Percentiles rank a stretch among this genome's conserved stretches.
These are phyloP conservation scores for Alexandromys oeconomus DNA, from an alignment of 2,797 vertebrate genomes.

Conservation along the genomic window DNA sequence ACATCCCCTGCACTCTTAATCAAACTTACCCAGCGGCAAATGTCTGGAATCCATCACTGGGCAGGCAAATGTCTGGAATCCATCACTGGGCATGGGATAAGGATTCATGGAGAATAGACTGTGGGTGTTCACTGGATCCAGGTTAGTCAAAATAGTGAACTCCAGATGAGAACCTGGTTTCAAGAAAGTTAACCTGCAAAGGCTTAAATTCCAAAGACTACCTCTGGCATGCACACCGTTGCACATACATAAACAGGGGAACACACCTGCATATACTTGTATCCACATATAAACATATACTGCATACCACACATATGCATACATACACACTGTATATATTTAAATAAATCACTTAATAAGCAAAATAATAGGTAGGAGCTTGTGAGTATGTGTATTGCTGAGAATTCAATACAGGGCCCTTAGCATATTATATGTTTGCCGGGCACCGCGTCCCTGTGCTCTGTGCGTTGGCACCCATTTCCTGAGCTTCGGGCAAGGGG, in stretches of 20 bases:
- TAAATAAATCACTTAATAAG: neutral
- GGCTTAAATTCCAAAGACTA: neutral
- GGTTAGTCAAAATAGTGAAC: neutral
- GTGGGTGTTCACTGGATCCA: neutral
- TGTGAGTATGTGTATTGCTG: neutral
- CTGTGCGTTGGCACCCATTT: no score
- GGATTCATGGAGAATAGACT: neutral
- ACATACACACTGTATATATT: neutral
- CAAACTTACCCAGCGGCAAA: neutral
- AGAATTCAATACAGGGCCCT: neutral
- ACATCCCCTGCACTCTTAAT: neutral
- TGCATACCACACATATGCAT: neutral
- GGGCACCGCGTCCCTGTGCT: no score
- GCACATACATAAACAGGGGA: neutral
- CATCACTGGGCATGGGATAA: neutral
- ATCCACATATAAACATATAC: neutral
- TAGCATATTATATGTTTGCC: neutral
- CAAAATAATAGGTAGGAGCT: no score
- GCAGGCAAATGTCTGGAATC: neutral
- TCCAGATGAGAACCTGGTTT: neutral
- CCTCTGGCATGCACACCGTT: neutral
- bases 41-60: neutral
- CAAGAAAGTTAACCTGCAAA: neutral
- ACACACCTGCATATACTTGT: neutral
- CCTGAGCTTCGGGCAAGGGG: no score